Conservation (phyloP, 1,140 invertebrate species). For the Sitobion miscanthi region DNA sequence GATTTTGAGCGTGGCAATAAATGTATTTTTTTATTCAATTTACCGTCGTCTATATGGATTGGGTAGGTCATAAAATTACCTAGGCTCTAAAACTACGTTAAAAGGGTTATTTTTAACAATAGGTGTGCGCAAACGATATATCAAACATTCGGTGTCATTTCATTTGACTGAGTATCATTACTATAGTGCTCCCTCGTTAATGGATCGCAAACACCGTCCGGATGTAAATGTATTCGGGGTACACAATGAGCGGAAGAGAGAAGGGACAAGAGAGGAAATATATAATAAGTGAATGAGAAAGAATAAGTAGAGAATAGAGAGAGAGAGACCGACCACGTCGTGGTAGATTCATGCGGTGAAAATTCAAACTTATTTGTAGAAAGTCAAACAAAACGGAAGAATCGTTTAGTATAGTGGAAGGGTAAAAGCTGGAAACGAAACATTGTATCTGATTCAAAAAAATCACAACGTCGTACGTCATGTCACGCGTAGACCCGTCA, state of each 20-base stretch:
- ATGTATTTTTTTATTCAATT: neutral
- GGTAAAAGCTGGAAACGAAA: neutral
- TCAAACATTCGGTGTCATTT: constrained; percentile 22
- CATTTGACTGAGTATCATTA: constrained; percentile 35
- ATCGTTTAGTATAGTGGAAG: neutral
- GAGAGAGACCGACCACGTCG: neutral
- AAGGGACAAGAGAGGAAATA: neutral
- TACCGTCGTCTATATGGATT: neutral
- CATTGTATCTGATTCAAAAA: neutral
- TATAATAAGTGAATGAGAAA: neutral
- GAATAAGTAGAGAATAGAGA: neutral
- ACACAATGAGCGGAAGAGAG: neutral
- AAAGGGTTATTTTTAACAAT: constrained; percentile 21
- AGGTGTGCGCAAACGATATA: neutral
- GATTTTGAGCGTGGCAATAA: neutral
- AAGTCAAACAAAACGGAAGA: neutral
- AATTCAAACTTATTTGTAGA: neutral
- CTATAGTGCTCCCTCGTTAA: neutral
- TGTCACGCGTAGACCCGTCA: neutral
- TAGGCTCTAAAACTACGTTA: neutral
- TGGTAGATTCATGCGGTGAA: neutral
- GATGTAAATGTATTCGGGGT: constrained; percentile 2
- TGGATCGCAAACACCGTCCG: neutral
- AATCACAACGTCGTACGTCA: neutral
- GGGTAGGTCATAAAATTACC: neutral